Evolutionary conservation across 2,113 vertebrate genomes (phyloP).

Genomic region (Peromyscus leucopus): DNA sequence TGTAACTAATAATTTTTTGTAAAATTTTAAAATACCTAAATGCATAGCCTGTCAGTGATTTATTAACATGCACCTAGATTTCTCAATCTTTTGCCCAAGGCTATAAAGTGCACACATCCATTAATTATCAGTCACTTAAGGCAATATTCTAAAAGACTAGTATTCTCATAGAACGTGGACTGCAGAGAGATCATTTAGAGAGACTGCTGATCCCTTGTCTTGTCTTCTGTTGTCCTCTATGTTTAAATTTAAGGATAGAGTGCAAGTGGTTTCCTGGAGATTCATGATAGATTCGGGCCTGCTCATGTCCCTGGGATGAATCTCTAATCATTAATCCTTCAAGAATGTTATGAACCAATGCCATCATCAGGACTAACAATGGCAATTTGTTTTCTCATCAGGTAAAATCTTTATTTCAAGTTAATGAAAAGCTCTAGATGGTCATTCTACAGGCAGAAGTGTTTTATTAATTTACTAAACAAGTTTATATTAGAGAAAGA

Average conservation of each 20-base stretch:
- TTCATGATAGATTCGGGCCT: constrained; percentile 64
- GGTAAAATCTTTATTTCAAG: constrained; percentile 52
- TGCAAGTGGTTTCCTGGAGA: constrained; percentile 61
- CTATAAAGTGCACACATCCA: neutral
- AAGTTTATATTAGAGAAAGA: neutral
- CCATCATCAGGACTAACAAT: constrained; percentile 56
- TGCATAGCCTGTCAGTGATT: neutral
- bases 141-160: neutral
- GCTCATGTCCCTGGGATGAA: constrained; percentile 25
- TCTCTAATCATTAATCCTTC: constrained; percentile 48
- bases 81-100: neutral
- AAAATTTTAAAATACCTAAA: neutral
- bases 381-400: constrained; percentile 8
- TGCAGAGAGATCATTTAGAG: constrained; percentile 30
- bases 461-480: neutral
- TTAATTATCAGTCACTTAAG: constrained; percentile 14
- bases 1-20: neutral
- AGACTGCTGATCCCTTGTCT: neutral
- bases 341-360: constrained; percentile 22
- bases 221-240: neutral
- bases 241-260: constrained; percentile 76
- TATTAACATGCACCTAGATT: neutral
- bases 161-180: constrained; percentile 45
- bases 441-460: neutral
- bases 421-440: constrained; percentile 1